Evolutionary conservation across 2,113 vertebrate species (phyloP).

Genomic region (Sceloporus tristichus): DNA sequence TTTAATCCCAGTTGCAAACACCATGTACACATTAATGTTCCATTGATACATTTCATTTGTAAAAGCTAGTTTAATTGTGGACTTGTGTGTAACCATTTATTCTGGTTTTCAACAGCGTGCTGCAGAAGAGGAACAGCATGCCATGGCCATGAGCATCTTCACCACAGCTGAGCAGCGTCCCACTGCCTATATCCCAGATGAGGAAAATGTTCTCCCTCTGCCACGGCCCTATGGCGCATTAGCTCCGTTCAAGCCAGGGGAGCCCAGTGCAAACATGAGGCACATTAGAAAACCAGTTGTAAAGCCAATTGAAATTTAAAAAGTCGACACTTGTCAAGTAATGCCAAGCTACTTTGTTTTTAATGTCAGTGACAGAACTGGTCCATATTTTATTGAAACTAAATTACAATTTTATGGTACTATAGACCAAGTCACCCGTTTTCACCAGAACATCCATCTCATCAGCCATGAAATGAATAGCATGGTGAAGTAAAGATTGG

Average conservation of each 20-base stretch:
- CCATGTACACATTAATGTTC: not conserved
- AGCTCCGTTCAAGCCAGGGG: conserved; percentile 86
- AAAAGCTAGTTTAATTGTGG: not conserved
- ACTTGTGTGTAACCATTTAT: conserved; percentile 15
- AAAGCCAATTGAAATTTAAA: conserved; percentile 82
- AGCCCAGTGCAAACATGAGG: conserved; percentile 81
- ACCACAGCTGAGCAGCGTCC: conserved; percentile 85
- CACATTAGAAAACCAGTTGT: conserved; percentile 84
- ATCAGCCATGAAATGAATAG: not conserved
- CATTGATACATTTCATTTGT: not conserved
- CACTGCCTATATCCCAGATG: conserved; percentile 80
- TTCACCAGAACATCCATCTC: not conserved
- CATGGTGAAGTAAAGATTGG: not conserved
- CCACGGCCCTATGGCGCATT: conserved; percentile 84
- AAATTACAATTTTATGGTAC: not conserved
- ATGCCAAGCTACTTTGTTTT: not conserved
- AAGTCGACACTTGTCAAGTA: not conserved
- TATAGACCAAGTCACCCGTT: not conserved
- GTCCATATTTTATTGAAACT: not conserved
- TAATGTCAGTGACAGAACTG: not conserved
- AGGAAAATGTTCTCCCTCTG: conserved; percentile 75
- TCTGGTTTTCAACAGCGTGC: conserved; percentile 71
- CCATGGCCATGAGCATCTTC: conserved; percentile 68
- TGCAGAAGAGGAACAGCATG: conserved; percentile 74
- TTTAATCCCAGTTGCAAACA: not conserved